Percentiles rank a stretch among this genome's conserved stretches.
phyloP scores from a whole-genome alignment of 2,113 vertebrate genomes.

The Pygoscelis antarcticus region DNA sequence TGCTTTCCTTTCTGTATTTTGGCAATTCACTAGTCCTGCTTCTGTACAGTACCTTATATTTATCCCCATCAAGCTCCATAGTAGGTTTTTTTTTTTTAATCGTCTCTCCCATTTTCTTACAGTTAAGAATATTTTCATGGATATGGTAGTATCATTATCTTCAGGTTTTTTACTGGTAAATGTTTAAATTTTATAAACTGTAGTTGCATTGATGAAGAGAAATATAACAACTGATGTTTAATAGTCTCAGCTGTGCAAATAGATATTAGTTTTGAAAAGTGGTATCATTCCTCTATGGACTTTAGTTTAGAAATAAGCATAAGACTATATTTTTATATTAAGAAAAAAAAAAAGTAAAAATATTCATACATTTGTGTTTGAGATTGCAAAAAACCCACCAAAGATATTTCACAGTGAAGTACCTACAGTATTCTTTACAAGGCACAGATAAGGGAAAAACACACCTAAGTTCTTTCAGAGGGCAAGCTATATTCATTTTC shows the following conservation, averaged over 20 bases:
- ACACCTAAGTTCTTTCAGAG: background rate
- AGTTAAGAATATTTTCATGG: background rate
- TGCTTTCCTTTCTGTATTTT: background rate
- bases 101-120: background rate
- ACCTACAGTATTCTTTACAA: background rate
- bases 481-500: background rate
- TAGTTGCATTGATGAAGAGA: background rate
- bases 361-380: background rate
- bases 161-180: background rate
- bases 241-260: background rate
- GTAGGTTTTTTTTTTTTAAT: background rate
- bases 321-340: background rate
- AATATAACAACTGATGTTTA: background rate
- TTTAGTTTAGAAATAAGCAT: background rate
- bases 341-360: background rate
- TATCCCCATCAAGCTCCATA: background rate
- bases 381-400: background rate
- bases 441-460: background rate
- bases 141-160: background rate
- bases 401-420: background rate
- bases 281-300: background rate
- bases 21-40: background rate
- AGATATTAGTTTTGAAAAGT: background rate
- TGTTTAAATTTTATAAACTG: background rate
- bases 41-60: background rate